These are phyloP conservation scores for Saiga tatarica DNA, from an alignment of 2,113 vertebrate genomes.

Conservation along the genomic window DNA sequence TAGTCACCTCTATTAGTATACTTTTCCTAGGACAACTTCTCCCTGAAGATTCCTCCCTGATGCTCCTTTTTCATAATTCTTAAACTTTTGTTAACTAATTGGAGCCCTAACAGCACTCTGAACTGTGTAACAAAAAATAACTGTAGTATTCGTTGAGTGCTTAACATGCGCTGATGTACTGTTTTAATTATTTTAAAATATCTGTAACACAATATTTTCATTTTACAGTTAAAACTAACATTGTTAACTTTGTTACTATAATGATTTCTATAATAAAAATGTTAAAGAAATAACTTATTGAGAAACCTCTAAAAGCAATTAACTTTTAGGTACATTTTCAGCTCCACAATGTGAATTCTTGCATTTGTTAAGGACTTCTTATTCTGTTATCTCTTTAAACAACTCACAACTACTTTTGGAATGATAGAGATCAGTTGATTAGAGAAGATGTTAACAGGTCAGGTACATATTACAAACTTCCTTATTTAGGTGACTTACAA, in stretches of 20 bases:
- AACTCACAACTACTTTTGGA: neutral
- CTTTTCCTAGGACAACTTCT: neutral
- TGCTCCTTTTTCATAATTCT: neutral
- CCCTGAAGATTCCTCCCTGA: neutral
- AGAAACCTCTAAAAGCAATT: neutral
- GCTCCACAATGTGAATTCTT: neutral
- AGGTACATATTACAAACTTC: neutral
- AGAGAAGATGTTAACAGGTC: neutral
- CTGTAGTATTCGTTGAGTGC: neutral
- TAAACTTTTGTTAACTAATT: neutral
- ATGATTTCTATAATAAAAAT: neutral
- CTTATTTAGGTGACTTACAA: neutral
- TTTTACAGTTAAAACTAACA: neutral
- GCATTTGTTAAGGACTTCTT: neutral
- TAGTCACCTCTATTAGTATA: neutral
- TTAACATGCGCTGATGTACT: neutral
- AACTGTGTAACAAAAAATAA: neutral
- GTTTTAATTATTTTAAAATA: neutral
- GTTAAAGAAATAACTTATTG: neutral
- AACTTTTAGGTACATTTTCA: neutral
- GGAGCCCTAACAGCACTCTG: neutral
- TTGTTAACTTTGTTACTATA: neutral
- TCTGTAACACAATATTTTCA: neutral
- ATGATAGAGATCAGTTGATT: neutral
- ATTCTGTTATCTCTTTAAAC: neutral